Evolutionary conservation across 2,797 vertebrate genomes (phyloP).

Genomic region (Catostomus latipinnis): DNA sequence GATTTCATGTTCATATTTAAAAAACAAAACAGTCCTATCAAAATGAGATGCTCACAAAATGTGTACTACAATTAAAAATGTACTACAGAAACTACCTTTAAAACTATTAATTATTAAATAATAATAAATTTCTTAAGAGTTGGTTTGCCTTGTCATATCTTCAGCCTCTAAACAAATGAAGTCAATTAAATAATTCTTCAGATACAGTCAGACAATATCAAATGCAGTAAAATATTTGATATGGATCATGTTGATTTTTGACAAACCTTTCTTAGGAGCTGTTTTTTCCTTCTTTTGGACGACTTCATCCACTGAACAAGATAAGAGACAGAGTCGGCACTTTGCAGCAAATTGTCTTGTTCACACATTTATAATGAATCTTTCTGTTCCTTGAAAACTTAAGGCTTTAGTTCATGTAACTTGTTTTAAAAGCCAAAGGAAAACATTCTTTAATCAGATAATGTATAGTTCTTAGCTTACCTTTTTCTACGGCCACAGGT

Average conservation of each 20-base stretch:
- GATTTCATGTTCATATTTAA: neutral
- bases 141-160: neutral
- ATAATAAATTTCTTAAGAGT: neutral
- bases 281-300: neutral
- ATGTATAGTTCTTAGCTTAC: no score
- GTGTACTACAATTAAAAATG: neutral
- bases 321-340: neutral
- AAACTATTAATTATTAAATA: neutral
- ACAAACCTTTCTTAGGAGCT: slow-evolving; percentile 30
- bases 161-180: slow-evolving; percentile 8
- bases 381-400: slow-evolving; percentile 7
- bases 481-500: neutral
- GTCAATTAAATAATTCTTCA: neutral
- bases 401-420: neutral
- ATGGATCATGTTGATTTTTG: neutral
- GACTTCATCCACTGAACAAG: neutral
- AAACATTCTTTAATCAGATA: neutral
- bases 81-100: neutral
- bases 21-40: neutral
- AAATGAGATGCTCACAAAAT: neutral
- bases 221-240: neutral
- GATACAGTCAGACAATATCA: neutral
- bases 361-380: no score
- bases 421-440: neutral
- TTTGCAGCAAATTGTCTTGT: neutral